These are phyloP conservation scores for Trichomycterus rosablanca DNA, from an alignment of 2,113 vertebrate species.

Conservation along the genomic window DNA sequence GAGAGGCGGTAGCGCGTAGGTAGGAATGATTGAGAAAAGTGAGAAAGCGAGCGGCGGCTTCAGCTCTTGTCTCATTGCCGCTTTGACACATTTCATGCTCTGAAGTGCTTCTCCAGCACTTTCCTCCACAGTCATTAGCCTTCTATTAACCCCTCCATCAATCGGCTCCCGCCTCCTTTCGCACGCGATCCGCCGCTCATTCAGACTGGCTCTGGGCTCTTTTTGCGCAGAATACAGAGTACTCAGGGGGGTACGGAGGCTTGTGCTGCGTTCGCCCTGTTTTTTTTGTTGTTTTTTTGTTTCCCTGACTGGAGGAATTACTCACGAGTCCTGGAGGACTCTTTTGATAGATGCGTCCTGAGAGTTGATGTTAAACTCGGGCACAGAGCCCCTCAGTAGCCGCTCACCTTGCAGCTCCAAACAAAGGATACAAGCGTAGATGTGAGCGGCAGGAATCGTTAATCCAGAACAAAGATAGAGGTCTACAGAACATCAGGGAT, in stretches of 20 bases:
- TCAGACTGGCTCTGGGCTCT: constrained; percentile 41
- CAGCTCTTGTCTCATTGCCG: constrained; percentile 60
- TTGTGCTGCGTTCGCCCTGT: constrained; percentile 8
- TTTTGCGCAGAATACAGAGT: constrained; percentile 1
- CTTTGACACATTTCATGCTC: constrained; percentile 60
- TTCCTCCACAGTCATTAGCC: constrained; percentile 69
- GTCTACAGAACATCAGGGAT: constrained; percentile 12
- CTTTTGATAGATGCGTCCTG: constrained; percentile 14
- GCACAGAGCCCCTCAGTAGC: constrained; percentile 2
- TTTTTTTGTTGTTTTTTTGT: constrained; percentile 31
- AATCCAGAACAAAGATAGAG: constrained; percentile 14
- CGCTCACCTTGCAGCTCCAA: constrained; percentile 11
- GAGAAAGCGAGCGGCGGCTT: constrained; percentile 35
- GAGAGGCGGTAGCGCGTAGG: constrained; percentile 35
- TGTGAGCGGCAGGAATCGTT: not conserved
- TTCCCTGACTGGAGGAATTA: constrained; percentile 33
- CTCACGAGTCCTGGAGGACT: constrained; percentile 22
- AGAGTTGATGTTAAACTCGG: constrained; percentile 2
- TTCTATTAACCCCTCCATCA: constrained; percentile 72
- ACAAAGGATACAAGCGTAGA: constrained; percentile 14
- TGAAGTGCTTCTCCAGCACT: constrained; percentile 68
- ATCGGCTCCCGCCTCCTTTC: constrained; percentile 49
- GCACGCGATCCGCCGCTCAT: constrained; percentile 16
- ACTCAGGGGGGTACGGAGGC: constrained; percentile 13
- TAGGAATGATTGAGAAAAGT: constrained; percentile 16